Conservation (phyloP, 2,113 vertebrate species). For the Todiramphus chloris region DNA sequence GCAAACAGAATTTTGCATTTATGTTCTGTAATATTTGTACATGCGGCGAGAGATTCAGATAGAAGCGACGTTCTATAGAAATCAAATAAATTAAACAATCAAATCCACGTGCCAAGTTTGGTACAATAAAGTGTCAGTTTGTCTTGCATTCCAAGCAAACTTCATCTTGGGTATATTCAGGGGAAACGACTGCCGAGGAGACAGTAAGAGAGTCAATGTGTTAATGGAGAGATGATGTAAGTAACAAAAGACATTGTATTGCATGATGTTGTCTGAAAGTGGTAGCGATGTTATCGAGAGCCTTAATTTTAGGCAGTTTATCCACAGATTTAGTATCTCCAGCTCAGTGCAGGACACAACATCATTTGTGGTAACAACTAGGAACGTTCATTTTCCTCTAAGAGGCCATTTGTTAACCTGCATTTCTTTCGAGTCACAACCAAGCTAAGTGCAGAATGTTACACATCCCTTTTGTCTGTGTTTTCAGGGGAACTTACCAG, state of each 20-base stretch:
- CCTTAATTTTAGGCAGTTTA: conserved; percentile 16
- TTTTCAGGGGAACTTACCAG: conserved; percentile 8
- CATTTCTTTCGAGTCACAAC: background rate
- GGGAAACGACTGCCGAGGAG: background rate
- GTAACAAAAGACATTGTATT: background rate
- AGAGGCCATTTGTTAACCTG: background rate
- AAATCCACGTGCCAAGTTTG: conserved; percentile 56
- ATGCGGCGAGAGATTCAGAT: background rate
- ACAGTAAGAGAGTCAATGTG: background rate
- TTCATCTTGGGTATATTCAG: background rate
- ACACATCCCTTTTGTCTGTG: background rate
- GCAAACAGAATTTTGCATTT: conserved; percentile 45
- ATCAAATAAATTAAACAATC: conserved; percentile 58
- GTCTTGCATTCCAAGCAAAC: conserved; percentile 28
- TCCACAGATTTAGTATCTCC: background rate
- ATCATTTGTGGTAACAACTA: background rate
- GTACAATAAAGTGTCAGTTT: conserved; percentile 63
- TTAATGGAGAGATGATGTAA: background rate
- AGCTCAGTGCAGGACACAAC: background rate
- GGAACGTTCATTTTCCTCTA: background rate
- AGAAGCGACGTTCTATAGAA: background rate
- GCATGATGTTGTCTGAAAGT: background rate
- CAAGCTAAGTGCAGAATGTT: background rate
- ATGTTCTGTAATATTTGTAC: conserved; percentile 40
- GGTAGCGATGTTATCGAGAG: background rate